These are phyloP conservation scores for Ctenodactylus gundi DNA, from an alignment of 2,113 vertebrate genomes.

Conservation along the genomic window DNA sequence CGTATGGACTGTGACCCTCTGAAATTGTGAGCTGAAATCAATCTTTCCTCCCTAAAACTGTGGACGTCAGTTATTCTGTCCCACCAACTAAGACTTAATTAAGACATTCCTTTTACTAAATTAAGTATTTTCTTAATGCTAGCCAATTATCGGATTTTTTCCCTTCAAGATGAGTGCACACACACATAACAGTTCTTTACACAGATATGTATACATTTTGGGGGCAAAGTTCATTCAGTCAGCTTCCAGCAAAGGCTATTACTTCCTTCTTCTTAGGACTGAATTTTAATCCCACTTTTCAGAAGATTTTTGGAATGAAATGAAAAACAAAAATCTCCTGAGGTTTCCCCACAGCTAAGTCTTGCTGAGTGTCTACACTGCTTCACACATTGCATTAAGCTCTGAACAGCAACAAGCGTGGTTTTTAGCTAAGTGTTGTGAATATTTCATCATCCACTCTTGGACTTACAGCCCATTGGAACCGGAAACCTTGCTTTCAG, in stretches of 20 bases:
- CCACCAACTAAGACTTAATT: too few species aligned
- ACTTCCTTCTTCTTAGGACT: not conserved
- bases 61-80: too few species aligned
- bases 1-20: too few species aligned
- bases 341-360: not conserved
- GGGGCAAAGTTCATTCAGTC: too few species aligned
- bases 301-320: not conserved
- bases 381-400: not conserved
- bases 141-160: not conserved
- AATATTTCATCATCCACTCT: not conserved
- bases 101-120: too few species aligned
- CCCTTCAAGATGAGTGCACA: not conserved
- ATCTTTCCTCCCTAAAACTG: too few species aligned
- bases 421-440: not conserved
- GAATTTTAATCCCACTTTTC: not conserved
- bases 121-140: slow-evolving; percentile 21
- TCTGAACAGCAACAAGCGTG: not conserved
- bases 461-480: not conserved
- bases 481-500: not conserved
- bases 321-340: not conserved
- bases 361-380: not conserved
- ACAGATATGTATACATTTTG: not conserved
- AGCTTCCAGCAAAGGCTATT: not conserved
- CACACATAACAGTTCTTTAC: too few species aligned
- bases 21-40: too few species aligned